Conservation (phyloP, 2,888 invertebrate species). For the Odontothrips loti region DNA sequence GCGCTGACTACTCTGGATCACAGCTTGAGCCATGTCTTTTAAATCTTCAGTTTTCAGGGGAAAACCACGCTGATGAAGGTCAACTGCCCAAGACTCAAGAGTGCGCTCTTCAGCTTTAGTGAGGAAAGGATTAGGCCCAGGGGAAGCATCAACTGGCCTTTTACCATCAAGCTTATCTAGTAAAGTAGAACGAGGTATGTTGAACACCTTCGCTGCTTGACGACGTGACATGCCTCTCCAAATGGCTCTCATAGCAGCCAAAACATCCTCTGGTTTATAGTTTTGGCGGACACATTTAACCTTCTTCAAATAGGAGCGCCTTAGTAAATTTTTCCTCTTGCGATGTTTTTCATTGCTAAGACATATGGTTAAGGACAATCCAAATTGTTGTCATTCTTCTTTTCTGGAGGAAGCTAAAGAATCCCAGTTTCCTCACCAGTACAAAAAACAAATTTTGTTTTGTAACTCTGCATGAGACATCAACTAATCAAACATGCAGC, state of each 20-base stretch:
- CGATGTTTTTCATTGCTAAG: slow-evolving; percentile 2
- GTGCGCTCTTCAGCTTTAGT: not conserved
- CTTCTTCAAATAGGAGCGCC: not conserved
- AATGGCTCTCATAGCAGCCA: slow-evolving; percentile 1
- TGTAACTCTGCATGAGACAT: not conserved
- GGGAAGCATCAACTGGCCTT: not conserved
- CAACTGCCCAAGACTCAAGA: not conserved
- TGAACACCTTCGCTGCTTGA: not conserved
- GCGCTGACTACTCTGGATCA: not conserved
- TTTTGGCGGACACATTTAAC: not conserved
- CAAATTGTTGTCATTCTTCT: not conserved
- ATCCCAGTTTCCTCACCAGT: not conserved
- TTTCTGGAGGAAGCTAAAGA: not conserved
- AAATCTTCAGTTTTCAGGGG: not conserved
- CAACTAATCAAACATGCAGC: not conserved
- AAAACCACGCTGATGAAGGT: not conserved
- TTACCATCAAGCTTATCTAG: slow-evolving; percentile 9
- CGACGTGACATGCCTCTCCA: not conserved
- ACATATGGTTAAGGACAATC: not conserved
- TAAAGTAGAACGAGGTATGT: not conserved
- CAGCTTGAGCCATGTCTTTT: slow-evolving; percentile 15
- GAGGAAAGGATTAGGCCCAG: not conserved
- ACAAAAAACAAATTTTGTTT: not conserved
- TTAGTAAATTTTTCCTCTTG: not conserved
- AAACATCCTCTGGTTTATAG: slow-evolving; percentile 5